A percentile compares a stretch with the other conserved stretches of the same genome.
Evolutionary conservation across 1,140 invertebrate species (phyloP).

Genomic region (Drosophila nikananu): DNA sequence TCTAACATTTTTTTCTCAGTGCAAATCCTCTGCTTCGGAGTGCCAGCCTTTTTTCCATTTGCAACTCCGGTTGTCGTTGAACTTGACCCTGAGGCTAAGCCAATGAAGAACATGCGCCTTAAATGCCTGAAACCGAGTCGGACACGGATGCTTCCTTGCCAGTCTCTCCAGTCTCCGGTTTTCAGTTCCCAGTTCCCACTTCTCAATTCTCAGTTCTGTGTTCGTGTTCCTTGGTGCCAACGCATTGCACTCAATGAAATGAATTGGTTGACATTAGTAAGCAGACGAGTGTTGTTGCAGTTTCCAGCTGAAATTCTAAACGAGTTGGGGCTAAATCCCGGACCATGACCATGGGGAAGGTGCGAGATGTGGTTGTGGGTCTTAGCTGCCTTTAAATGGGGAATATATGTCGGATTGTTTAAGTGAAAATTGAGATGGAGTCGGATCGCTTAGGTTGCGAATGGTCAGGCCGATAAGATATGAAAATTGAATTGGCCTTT

Average conservation of each 20-base stretch:
- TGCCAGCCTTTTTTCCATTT: slow-evolving; percentile 33
- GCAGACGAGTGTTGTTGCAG: slow-evolving; percentile 54
- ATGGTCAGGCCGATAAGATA: slow-evolving; percentile 61
- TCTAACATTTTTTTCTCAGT: not conserved
- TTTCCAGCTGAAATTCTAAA: slow-evolving; percentile 71
- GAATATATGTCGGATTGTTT: slow-evolving; percentile 78
- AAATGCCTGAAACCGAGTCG: slow-evolving; percentile 62
- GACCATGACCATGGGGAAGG: slow-evolving; percentile 53
- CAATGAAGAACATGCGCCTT: slow-evolving; percentile 75
- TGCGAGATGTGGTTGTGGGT: slow-evolving; percentile 73
- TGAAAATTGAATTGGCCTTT: slow-evolving; percentile 42
- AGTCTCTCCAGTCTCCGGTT: slow-evolving; percentile 5
- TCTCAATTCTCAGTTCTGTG: slow-evolving; percentile 2
- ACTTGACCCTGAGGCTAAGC: slow-evolving; percentile 81
- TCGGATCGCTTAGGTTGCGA: slow-evolving; percentile 52
- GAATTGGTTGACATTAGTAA: slow-evolving; percentile 81
- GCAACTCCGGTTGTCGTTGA: slow-evolving; percentile 58
- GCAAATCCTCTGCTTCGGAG: slow-evolving; percentile 11
- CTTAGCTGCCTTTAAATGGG: slow-evolving; percentile 78
- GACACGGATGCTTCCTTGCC: slow-evolving; percentile 33
- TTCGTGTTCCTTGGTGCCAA: slow-evolving; percentile 58
- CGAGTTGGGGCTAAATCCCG: slow-evolving; percentile 14
- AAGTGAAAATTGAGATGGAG: slow-evolving; percentile 57
- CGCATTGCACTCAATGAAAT: slow-evolving; percentile 81
- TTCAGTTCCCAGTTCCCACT: slow-evolving; percentile 7